A percentile compares a stretch with the other conserved stretches of the same genome.
Evolutionary conservation across 2,797 vertebrate genomes (phyloP).

Genomic region (Labroides dimidiatus): DNA sequence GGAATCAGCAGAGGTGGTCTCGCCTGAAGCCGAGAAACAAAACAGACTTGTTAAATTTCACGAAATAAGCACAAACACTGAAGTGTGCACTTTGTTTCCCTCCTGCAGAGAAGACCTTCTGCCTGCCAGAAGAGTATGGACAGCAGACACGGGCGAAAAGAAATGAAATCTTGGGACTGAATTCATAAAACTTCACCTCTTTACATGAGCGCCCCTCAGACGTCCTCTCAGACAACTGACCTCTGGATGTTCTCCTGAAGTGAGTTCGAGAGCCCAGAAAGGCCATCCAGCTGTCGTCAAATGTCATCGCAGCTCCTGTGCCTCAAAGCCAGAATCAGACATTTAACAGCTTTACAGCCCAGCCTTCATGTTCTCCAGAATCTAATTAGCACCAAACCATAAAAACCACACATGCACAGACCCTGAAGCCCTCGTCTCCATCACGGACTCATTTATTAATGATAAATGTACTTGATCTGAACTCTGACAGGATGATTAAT

Average conservation of each 20-base stretch:
- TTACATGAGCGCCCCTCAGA: neutral
- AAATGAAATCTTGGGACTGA: constrained; percentile 15
- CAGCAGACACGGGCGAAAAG: neutral
- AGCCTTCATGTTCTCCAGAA: constrained; percentile 43
- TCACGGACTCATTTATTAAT: constrained; percentile 70
- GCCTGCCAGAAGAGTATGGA: constrained; percentile 25
- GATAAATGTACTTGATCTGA: constrained; percentile 75
- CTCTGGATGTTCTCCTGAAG: neutral
- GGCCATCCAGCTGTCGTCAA: constrained; percentile 46
- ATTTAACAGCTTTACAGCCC: constrained; percentile 22
- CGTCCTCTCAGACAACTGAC: constrained; percentile 3
- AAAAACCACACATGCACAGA: constrained; percentile 51
- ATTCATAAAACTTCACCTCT: constrained; percentile 13
- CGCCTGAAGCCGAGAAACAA: constrained; percentile 36
- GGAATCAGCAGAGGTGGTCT: constrained; percentile 35
- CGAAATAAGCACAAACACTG: constrained; percentile 30
- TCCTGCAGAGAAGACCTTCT: constrained; percentile 18
- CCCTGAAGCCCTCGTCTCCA: constrained; percentile 24
- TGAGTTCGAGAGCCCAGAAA: constrained; percentile 15
- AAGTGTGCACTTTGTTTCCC: constrained; percentile 32
- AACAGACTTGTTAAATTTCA: constrained; percentile 45
- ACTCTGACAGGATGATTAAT: constrained; percentile 77
- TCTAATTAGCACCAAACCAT: constrained; percentile 61
- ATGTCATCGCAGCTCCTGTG: constrained; percentile 42
- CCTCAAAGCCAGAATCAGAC: constrained; percentile 24